Conservation (phyloP, 2,797 vertebrate species). For the Alca torda region DNA sequence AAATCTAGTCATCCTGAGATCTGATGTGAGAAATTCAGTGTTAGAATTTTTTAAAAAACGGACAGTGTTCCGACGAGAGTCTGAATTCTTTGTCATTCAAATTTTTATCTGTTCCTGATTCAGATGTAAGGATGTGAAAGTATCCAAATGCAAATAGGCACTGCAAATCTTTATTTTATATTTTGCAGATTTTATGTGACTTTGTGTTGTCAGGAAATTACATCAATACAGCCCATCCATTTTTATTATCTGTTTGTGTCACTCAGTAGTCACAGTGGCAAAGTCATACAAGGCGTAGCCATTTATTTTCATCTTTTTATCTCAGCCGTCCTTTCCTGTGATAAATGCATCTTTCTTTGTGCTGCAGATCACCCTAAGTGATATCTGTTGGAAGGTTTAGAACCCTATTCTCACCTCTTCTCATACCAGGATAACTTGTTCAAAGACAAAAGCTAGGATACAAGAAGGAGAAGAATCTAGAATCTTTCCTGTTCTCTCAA, state of each 20-base stretch:
- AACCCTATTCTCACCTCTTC: neutral
- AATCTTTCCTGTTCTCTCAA: neutral
- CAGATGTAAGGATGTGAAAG: neutral
- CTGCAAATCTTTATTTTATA: neutral
- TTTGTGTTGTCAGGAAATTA: neutral
- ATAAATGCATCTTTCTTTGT: neutral
- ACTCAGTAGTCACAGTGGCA: neutral
- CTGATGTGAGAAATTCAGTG: neutral
- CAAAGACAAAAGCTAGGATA: neutral
- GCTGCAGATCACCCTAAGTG: neutral
- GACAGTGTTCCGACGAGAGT: neutral
- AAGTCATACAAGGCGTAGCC: neutral
- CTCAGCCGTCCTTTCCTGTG: neutral
- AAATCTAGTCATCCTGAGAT: neutral
- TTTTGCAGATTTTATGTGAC: neutral
- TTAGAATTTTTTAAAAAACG: neutral
- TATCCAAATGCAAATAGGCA: neutral
- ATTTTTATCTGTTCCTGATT: neutral
- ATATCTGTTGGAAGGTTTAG: neutral
- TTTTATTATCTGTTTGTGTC: neutral
- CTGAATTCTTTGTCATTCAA: neutral
- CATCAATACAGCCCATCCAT: neutral
- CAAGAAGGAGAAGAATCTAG: neutral
- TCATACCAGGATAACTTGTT: neutral
- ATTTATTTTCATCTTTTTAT: neutral